Evolutionary conservation across 2,113 vertebrate species (phyloP).

Genomic region (Myiagra hebetior): DNA sequence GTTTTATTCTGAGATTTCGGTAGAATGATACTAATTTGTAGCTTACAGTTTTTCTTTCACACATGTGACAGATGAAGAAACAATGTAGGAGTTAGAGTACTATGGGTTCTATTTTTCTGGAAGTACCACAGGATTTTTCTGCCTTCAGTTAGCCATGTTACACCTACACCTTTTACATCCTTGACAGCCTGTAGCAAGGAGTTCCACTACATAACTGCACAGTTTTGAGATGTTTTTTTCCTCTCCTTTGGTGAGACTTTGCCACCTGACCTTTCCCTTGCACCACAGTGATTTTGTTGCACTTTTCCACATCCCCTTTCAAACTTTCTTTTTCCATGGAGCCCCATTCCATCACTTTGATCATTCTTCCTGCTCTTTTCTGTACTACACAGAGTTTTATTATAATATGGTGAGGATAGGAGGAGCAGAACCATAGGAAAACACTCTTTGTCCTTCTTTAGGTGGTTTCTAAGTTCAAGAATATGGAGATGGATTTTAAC

Average conservation of each 20-base stretch:
- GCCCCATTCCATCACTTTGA: background rate
- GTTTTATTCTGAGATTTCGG: background rate
- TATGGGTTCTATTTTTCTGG: background rate
- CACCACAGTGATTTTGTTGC: background rate
- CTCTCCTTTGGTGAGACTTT: background rate
- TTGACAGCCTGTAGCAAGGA: rapidly evolving
- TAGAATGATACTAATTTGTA: background rate
- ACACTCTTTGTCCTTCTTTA: background rate
- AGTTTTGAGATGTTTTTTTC: background rate
- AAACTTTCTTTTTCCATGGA: background rate
- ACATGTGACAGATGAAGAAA: background rate
- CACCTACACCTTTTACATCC: background rate
- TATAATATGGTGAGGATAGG: background rate
- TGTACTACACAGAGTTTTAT: background rate
- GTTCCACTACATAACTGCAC: background rate
- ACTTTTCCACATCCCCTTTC: background rate
- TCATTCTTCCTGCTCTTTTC: background rate
- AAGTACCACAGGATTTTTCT: background rate
- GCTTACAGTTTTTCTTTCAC: background rate
- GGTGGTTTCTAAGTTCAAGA: background rate
- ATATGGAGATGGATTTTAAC: background rate
- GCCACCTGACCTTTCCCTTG: background rate
- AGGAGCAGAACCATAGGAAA: background rate
- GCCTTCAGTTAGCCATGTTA: background rate
- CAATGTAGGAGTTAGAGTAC: background rate